Conservation (phyloP, 92 coral and sea anemone species). For the Phenganax marumi region DNA sequence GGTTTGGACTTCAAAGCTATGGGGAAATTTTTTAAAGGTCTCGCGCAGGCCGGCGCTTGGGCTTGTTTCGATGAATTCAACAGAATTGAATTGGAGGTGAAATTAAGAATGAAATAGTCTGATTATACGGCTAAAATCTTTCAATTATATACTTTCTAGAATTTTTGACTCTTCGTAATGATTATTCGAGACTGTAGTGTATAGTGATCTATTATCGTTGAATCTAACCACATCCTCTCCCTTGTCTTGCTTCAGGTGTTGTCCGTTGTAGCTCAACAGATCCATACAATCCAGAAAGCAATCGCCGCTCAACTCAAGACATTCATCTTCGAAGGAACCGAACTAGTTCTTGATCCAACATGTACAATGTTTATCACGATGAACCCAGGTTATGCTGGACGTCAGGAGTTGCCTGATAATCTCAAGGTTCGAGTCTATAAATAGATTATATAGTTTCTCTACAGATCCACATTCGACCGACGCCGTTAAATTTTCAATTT, state of each 20-base stretch:
- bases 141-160: neutral
- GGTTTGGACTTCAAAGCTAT: constrained; percentile 98
- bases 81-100: constrained; percentile 94
- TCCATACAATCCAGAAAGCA: constrained; percentile 95
- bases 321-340: constrained; percentile 96
- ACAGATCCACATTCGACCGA: neutral
- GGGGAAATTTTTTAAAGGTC: constrained; percentile 98
- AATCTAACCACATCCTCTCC: neutral
- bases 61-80: constrained; percentile 99
- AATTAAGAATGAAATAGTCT: neutral
- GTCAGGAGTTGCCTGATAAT: constrained; percentile 95
- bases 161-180: no score
- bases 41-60: constrained; percentile 97
- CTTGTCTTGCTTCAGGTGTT: constrained; percentile 62
- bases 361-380: constrained; percentile 98
- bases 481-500: neutral
- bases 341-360: constrained; percentile 89
- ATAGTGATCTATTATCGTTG: neutral
- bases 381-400: constrained; percentile 98
- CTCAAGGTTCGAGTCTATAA: constrained; percentile 70
- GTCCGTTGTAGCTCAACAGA: constrained; percentile 98
- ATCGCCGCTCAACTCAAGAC: constrained; percentile 79
- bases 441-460: neutral
- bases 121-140: neutral
- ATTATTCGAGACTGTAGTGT: no score